These are phyloP conservation scores for Ditylenchus dipsaci DNA, from an alignment of 1,140 invertebrate genomes.

Conservation along the genomic window DNA sequence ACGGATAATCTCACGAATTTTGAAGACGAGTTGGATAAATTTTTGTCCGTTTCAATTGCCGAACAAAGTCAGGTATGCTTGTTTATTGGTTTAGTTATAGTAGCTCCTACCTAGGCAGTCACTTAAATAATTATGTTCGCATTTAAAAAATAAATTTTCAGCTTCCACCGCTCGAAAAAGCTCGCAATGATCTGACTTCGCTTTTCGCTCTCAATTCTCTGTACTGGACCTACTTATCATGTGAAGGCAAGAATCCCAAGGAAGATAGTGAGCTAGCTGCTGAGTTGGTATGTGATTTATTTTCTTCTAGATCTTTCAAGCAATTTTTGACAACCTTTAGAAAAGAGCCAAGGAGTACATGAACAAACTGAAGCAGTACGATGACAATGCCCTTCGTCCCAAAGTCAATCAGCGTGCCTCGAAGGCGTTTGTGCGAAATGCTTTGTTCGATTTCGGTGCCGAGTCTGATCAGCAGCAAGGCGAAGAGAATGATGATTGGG, in stretches of 20 bases:
- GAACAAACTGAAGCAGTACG: neutral
- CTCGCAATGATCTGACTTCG: constrained; percentile 2
- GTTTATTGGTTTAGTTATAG: neutral
- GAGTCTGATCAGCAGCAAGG: neutral
- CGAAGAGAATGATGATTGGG: too few relatives aligned
- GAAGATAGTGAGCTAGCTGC: neutral
- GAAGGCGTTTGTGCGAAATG: constrained; percentile 6
- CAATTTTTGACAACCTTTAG: constrained; percentile 3
- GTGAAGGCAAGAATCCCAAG: constrained; percentile 9
- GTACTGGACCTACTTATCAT: constrained; percentile 3
- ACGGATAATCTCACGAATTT: neutral
- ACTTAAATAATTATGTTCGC: too few relatives aligned
- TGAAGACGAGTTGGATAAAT: constrained; percentile 2
- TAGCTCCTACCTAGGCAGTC: neutral
- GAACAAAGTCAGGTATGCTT: constrained; percentile 1
- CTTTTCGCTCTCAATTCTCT: constrained; percentile 8
- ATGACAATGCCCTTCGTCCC: neutral
- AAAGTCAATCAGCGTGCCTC: neutral
- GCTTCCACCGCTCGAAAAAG: constrained; percentile 3
- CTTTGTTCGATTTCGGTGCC: constrained; percentile 2
- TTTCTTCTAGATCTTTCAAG: neutral
- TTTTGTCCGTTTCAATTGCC: neutral
- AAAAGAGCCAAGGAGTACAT: constrained; percentile 6
- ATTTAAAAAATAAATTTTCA: neutral
- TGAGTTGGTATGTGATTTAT: constrained; percentile 4